A percentile compares a stretch with the other conserved stretches of the same genome.
Conservation (phyloP, 2,888 invertebrate species). For the Lydus trimaculatus region DNA sequence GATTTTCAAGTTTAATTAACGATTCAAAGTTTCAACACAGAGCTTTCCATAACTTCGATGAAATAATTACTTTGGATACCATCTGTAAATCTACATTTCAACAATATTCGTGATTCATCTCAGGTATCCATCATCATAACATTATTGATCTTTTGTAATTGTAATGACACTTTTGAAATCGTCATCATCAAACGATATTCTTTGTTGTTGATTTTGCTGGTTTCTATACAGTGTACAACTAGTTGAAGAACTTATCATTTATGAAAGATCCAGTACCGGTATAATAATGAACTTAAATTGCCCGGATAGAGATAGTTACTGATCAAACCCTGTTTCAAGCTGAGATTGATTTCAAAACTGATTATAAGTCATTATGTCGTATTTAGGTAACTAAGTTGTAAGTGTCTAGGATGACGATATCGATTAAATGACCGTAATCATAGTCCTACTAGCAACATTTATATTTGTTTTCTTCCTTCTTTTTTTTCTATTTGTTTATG, state of each 20-base stretch:
- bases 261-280: not conserved
- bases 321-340: slow-evolving; percentile 39
- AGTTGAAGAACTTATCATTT: too few species aligned
- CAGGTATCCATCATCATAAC: not conserved
- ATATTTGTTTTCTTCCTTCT: too few species aligned
- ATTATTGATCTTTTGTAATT: not conserved
- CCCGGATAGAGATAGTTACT: not conserved
- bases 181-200: too few species aligned
- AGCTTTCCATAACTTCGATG: not conserved
- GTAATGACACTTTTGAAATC: not conserved
- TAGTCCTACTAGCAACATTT: too few species aligned
- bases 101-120: not conserved
- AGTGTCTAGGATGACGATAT: slow-evolving; percentile 37
- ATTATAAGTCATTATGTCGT: slow-evolving; percentile 44
- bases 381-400: slow-evolving; percentile 36
- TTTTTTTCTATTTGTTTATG: too few species aligned
- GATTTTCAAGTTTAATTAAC: slow-evolving; percentile 12
- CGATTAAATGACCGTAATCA: slow-evolving; percentile 45
- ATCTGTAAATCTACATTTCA: slow-evolving; percentile 4
- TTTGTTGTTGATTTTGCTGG: too few species aligned
- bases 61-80: slow-evolving; percentile 9
- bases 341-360: slow-evolving; percentile 53
- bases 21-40: not conserved
- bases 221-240: too few species aligned
- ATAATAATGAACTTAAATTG: not conserved